phyloP scores from a whole-genome alignment of 2,888 invertebrate genomes.

The Crossocerus cetratus region DNA sequence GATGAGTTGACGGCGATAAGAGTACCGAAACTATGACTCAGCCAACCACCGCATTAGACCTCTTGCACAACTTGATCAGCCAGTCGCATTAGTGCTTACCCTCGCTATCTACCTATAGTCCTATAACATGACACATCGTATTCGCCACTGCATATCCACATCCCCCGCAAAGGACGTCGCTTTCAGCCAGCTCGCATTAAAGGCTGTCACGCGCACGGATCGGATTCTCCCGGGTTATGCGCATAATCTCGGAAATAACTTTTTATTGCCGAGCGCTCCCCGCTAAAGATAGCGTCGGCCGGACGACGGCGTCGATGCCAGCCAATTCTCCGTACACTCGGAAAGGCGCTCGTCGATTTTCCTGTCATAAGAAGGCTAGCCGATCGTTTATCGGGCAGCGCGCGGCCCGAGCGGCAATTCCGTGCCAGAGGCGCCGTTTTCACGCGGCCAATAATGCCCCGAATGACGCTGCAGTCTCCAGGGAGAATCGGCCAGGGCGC shows the following conservation, averaged over 20 bases:
- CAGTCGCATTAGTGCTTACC: too few species aligned
- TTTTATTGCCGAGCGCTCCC: neutral
- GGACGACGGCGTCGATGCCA: neutral
- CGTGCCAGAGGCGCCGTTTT: constrained; percentile 39
- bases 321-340: neutral
- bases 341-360: constrained; percentile 17
- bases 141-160: neutral
- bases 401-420: constrained; percentile 20
- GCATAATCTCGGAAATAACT: constrained; percentile 11
- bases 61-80: constrained; percentile 17
- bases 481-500: constrained; percentile 49
- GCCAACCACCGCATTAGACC: constrained; percentile 11
- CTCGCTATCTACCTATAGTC: too few species aligned
- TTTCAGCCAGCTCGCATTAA: neutral
- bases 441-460: constrained; percentile 48
- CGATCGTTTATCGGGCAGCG: constrained; percentile 18
- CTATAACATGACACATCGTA: neutral
- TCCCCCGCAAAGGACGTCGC: neutral
- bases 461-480: constrained; percentile 62
- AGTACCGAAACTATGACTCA: constrained; percentile 18
- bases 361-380: neutral
- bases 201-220: neutral
- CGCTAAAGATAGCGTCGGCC: constrained; percentile 6
- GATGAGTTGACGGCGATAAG: constrained; percentile 12
- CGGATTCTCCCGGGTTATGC: neutral